Evolutionary conservation across 2,113 vertebrate species (phyloP).

Genomic region (Brachypodius melanocephalos): DNA sequence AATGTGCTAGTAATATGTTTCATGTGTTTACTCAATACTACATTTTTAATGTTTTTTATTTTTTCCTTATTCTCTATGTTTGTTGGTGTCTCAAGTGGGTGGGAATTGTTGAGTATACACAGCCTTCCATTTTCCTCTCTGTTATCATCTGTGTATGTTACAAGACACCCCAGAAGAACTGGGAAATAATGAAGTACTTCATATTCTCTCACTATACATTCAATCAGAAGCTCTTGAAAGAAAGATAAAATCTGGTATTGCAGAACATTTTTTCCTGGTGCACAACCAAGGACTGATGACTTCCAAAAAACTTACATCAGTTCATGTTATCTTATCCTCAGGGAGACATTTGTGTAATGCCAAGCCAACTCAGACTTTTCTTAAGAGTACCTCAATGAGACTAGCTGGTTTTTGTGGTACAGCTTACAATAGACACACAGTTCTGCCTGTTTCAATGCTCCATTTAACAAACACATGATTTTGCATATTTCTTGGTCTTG

Average conservation of each 20-base stretch:
- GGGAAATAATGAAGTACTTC: background rate
- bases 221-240: background rate
- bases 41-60: background rate
- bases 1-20: background rate
- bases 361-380: background rate
- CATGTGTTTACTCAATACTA: background rate
- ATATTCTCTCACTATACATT: background rate
- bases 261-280: background rate
- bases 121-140: background rate
- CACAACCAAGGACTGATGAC: accelerated
- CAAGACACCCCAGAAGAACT: background rate
- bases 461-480: background rate
- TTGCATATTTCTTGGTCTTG: background rate
- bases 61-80: background rate
- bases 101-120: background rate
- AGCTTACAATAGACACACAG: background rate
- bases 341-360: background rate
- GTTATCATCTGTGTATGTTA: background rate
- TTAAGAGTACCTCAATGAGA: background rate
- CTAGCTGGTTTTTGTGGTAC: background rate
- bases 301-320: background rate
- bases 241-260: background rate
- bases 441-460: background rate
- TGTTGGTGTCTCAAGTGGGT: background rate
- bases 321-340: background rate